Base-by-base conservation (phyloP, 2,113 vertebrate genomes). In the Colistium nudipinnis region DNA sequence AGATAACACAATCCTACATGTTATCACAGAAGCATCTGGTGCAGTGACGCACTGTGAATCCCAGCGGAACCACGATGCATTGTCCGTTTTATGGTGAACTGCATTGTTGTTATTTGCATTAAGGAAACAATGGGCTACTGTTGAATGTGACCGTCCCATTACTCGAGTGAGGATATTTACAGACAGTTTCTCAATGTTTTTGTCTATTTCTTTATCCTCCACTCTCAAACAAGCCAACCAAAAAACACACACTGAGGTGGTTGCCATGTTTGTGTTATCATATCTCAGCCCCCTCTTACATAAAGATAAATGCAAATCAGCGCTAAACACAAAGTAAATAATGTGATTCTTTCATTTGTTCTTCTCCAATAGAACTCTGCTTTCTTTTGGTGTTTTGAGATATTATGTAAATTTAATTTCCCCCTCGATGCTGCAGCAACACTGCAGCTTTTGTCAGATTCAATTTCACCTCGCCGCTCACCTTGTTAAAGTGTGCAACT, bases 321-420 rank as follows among this genome's bases (percentile, higher is more conserved):
- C 45, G 24, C 16, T 45, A 60, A 24, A 33, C 7, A 39, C 28
- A 53, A 48, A 39, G 24, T 33, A 31, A 64, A 67, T 39, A 4
- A 28, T 8, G 19, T 22, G 24, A 63, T 11, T 49, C 20, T 59
- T 19, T n/a, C n/a, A n/a, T n/a, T n/a, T n/a, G n/a, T n/a, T n/a
- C n/a, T n/a, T n/a, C n/a, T n/a, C 7, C 5, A n/a, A 3, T 17
- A 12, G 53, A 43, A 6, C 20, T 65, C 33, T 13, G 24, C 3
- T 52, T 10, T n/a, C 14, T 43, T 65, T 52, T 57, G 5, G 5
- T 53, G 10, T 60, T 60, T 53, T 68, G 27, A 27, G 33, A 35
- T 35, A 61, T 61, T 51, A 76, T 55, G 55, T 33, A 62, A 62
- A 56, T 51, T 2, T 8, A 22, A 41, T 43, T 56, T 43, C 7